Base-by-base conservation (phyloP, 2,113 vertebrate species). In the Morone chrysops region DNA sequence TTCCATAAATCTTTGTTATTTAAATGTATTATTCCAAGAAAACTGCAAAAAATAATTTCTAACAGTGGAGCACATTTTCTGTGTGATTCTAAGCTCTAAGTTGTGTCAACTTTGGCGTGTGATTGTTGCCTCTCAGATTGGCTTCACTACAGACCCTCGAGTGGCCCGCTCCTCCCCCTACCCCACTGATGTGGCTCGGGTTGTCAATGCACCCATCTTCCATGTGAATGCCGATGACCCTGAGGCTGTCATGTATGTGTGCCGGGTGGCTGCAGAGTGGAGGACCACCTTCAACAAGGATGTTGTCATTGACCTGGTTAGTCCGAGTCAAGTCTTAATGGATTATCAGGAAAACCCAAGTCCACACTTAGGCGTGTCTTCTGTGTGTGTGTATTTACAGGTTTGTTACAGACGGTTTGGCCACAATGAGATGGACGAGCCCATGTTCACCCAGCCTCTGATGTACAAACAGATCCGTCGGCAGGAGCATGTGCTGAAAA, bases 401-500 rank as follows among this genome's bases (percentile, higher is more conserved):
- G 97, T 98, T 45, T 96, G 96, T 87, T 99, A 98, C 90, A 93
- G 97, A 31, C 95, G 96, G 41, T 99, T 97, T 0, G 97, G 97
- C 20, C 97, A 98, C 90, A 98, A 99, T 0, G 97, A 99, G 93
- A 97, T 98, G 96, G 97, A 98, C 0, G 96, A 99, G 47, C 97
- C 97, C 43, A 97, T 98, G 96, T 98, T 99, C 92, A 99, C 97
- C 0, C 97, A 98, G 76, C 97, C 96, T 0, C 94, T 97, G 84
- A 98, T 98, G 97, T 98, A 97, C 93, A 98, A 98, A 89, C 97
- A 97, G 92, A 99, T 98, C 88, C 93, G 93, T 41, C 96, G 96
- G 60, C 97, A 98, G 94, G 96, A 97, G 91, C 93, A 97, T 0
- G 96, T 98, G 76, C 92, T 98, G 70, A 97, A 97, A 90, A 98